These are phyloP conservation scores for Sphenodon punctatus DNA, from an alignment of 2,797 vertebrate species.

Conservation along the genomic window DNA sequence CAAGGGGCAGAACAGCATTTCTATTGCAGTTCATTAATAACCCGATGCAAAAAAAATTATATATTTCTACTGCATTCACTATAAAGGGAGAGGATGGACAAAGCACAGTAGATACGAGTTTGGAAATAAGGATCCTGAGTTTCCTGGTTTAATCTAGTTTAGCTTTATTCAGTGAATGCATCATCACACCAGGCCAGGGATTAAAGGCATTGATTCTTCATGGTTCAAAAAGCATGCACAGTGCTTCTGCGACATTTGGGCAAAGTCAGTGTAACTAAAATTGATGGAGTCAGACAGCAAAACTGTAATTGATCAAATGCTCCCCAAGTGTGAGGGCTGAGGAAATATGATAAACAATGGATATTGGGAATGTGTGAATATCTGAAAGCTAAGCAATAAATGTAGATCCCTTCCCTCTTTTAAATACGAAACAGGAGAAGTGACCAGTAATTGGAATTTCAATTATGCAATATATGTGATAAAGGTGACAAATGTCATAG, in stretches of 20 bases:
- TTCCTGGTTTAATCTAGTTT: not conserved
- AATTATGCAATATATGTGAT: constrained; percentile 39
- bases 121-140: not conserved
- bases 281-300: constrained; percentile 8
- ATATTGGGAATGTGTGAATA: not conserved
- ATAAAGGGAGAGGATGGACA: too few species aligned
- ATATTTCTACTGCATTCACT: not conserved
- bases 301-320: constrained; percentile 25
- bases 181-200: not conserved
- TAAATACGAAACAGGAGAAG: constrained; percentile 5
- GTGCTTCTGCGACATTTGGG: constrained; percentile 41
- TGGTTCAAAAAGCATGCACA: not conserved
- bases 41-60: not conserved
- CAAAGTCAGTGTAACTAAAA: not conserved
- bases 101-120: too few species aligned
- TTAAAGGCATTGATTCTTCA: constrained; percentile 26
- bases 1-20: too few species aligned
- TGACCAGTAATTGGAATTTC: constrained; percentile 52
- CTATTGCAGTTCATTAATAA: not conserved
- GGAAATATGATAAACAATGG: not conserved
- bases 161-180: constrained; percentile 29
- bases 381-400: constrained; percentile 31
- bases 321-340: not conserved
- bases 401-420: constrained; percentile 25
- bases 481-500: constrained; percentile 3